Base-by-base conservation (phyloP, 2,113 vertebrate genomes). In the Chroicocephalus ridibundus region DNA sequence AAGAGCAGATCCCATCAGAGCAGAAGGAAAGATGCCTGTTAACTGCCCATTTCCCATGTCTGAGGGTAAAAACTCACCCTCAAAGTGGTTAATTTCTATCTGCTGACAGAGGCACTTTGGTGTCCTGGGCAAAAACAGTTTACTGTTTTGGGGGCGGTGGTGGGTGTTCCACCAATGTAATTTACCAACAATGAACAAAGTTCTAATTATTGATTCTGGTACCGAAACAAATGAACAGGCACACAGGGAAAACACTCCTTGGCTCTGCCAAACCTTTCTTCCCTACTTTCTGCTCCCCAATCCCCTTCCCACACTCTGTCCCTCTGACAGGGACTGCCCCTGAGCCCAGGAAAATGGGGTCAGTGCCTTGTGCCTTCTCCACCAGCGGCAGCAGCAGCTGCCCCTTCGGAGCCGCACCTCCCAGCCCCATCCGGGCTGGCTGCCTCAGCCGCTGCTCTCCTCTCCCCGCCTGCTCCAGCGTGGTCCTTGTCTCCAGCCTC, bases 371-470 rank as follows among this genome's bases (percentile, higher is more conserved):
- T 3, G 19, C 10, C 18, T 32, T 18, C 26, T 18, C 58, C 58
- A 60, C 18, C 22, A 32, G 1, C 36, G 7, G 20, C 57, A 40
- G 75, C 80, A 34, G 79, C 64, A 46, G 47, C 83, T 11, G 29
- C n/a, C 24, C 11, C 55, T n/a, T 79, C 74, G 38, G 26, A 55
- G n/a, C 61, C 5, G 0, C 14, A 44, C 36, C 17, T 36, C 40
- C 11, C 7, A 6, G 27, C 36, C 9, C 7, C 31, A 13, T 34
- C 49, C 57, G 1, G 7, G 18, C 29, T 27, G 3, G 2, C 17
- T 3, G 2, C 21, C 44, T 18, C 3, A 0, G 17, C n/a, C 2
- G 32, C 74, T 3, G 24, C 55, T 29, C n/a, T 32, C 22, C n/a
- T 38, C 52, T 69, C 52, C 29, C 18, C 4, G 0, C 9, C 7